Percentiles rank a stretch among this genome's conserved stretches.
These are phyloP conservation scores for Paramormyrops hopkinsi DNA, from an alignment of 2,797 vertebrate genomes.

Conservation along the genomic window DNA sequence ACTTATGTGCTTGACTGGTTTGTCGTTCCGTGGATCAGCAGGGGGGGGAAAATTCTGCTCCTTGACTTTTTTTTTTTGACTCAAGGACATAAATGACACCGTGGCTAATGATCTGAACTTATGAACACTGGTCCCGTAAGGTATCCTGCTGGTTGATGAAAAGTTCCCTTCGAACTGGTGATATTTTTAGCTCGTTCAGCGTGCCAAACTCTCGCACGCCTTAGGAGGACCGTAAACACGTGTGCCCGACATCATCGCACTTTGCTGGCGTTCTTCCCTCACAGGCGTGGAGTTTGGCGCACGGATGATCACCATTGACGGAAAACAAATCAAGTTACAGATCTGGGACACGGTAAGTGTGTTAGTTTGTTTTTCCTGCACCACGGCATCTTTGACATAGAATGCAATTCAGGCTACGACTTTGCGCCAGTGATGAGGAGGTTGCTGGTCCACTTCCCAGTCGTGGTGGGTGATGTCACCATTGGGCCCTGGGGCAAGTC, in stretches of 20 bases:
- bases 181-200: neutral
- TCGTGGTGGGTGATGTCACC: neutral
- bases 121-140: neutral
- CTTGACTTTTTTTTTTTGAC: neutral
- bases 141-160: neutral
- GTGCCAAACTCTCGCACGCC: neutral
- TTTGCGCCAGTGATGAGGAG: neutral
- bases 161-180: neutral
- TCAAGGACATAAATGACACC: neutral
- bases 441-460: neutral
- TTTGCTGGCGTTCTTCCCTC: neutral
- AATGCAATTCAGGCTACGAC: neutral
- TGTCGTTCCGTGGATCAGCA: neutral
- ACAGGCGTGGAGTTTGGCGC: slow-evolving; percentile 97
- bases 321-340: slow-evolving; percentile 99
- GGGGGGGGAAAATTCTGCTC: neutral
- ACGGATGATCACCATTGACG: slow-evolving; percentile 99
- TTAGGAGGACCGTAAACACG: neutral
- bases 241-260: neutral
- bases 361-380: neutral
- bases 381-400: neutral
- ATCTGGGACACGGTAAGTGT: slow-evolving; percentile 97
- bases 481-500: neutral
- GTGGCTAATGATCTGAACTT: neutral
- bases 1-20: neutral